Conservation (phyloP, 2,113 vertebrate genomes). For the Hyperopisus bebe region DNA sequence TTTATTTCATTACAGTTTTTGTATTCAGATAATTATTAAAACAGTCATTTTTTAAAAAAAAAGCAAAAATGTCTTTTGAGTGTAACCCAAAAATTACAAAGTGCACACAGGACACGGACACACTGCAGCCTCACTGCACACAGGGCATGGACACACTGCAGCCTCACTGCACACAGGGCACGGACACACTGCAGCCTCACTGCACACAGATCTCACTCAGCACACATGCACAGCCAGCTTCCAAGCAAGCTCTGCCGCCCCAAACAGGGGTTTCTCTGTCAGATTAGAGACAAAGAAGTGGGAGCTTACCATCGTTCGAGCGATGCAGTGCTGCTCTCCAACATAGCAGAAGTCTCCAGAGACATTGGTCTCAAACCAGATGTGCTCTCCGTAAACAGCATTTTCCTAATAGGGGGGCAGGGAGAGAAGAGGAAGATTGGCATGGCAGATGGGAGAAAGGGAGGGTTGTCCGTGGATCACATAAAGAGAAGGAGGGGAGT, state of each 20-base stretch:
- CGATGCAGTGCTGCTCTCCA: slow-evolving; percentile 88
- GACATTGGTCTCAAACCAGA: slow-evolving; percentile 90
- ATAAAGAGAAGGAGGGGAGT: not conserved
- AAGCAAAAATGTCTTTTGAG: not conserved
- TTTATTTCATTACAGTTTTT: not conserved
- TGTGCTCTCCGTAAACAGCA: slow-evolving; percentile 82
- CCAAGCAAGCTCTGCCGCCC: not conserved
- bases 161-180: not conserved
- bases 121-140: not conserved
- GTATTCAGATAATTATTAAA: not conserved
- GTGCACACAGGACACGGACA: not conserved
- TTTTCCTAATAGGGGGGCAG: slow-evolving; percentile 62
- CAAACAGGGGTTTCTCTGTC: not conserved
- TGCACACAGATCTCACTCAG: not conserved
- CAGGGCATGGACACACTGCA: not conserved
- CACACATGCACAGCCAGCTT: not conserved
- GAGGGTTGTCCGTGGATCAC: not conserved
- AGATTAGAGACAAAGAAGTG: not conserved
- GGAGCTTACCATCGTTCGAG: slow-evolving; percentile 76
- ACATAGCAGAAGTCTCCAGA: slow-evolving; percentile 94
- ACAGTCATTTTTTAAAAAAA: not conserved
- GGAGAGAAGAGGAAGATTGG: not conserved
- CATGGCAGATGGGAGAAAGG: not conserved
- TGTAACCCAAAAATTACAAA: not conserved
- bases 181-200: not conserved